phyloP scores from a whole-genome alignment of 2,113 vertebrate species.

The Hystrix cristata region DNA sequence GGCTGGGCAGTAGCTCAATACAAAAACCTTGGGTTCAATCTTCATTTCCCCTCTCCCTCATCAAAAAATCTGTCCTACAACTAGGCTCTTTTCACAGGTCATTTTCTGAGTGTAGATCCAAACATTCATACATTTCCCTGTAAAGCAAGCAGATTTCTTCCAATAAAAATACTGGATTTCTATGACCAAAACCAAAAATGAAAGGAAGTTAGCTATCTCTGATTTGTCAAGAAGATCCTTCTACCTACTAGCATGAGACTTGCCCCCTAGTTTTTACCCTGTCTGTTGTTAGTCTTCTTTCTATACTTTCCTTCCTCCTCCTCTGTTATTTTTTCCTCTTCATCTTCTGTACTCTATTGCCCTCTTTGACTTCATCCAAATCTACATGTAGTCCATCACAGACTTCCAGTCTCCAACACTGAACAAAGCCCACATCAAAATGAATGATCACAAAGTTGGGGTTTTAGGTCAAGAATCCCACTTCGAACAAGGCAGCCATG shows the following conservation, averaged over 20 bases:
- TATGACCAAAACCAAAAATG: neutral
- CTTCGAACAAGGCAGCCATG: constrained; percentile 13
- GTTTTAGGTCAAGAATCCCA: neutral
- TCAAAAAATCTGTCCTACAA: neutral
- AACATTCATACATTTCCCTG: neutral
- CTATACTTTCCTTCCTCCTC: neutral
- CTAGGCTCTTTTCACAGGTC: neutral
- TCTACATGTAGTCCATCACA: neutral
- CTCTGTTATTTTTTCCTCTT: constrained; percentile 19
- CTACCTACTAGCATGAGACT: neutral
- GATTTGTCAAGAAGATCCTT: neutral
- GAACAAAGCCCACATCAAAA: neutral
- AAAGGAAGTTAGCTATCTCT: neutral
- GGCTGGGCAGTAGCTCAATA: neutral
- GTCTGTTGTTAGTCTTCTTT: neutral
- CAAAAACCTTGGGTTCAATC: neutral
- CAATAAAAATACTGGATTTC: neutral
- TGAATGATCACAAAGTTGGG: neutral
- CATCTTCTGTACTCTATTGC: neutral
- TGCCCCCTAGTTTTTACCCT: neutral
- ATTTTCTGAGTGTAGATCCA: neutral
- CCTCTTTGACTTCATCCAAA: neutral
- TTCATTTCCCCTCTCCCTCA: neutral
- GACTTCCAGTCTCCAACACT: constrained; percentile 11
- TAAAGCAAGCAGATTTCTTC: neutral